phyloP scores from a whole-genome alignment of 1,140 invertebrate species.

The Trichomalopsis sarcophagae region DNA sequence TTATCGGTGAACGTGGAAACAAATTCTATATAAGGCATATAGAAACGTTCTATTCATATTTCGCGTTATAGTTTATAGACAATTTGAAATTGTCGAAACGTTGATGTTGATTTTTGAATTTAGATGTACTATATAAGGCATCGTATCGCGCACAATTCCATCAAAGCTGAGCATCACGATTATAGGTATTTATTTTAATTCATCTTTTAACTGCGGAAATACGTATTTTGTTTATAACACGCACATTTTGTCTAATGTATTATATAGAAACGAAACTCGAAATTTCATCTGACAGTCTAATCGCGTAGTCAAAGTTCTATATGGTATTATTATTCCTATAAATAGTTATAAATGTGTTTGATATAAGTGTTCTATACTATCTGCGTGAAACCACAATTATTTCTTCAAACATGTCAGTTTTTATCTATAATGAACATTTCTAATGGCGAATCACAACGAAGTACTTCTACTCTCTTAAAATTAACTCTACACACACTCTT shows the following conservation, averaged over 20 bases:
- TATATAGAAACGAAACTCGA: background rate
- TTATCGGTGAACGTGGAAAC: conserved; percentile 1
- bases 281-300: background rate
- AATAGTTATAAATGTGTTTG: background rate
- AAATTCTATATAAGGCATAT: no score
- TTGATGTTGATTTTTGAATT: background rate
- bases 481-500: background rate
- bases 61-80: background rate
- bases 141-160: conserved; percentile 25
- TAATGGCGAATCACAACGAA: background rate
- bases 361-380: background rate
- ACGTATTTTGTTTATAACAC: background rate
- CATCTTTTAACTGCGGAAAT: background rate
- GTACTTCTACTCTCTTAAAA: background rate
- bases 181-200: background rate
- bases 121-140: background rate
- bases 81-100: background rate
- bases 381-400: background rate
- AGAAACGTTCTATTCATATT: background rate
- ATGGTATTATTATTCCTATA: background rate
- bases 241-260: background rate
- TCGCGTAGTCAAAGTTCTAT: background rate
- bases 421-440: background rate
- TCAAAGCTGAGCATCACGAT: conserved; percentile 11
- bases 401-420: background rate